These are phyloP conservation scores for Ericerus pela DNA, from an alignment of 1,140 invertebrate species.

Conservation along the genomic window DNA sequence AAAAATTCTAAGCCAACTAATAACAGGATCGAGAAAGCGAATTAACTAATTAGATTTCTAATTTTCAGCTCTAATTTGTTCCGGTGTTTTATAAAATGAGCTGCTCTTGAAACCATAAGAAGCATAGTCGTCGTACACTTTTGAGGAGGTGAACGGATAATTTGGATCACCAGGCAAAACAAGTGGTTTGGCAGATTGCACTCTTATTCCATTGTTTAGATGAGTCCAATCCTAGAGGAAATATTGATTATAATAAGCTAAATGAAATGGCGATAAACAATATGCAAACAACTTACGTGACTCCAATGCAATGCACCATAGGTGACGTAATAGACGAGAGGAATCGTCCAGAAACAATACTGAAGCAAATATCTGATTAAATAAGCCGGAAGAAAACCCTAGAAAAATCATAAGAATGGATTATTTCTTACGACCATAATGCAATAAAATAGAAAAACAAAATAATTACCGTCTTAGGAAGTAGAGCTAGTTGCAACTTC, in stretches of 20 bases:
- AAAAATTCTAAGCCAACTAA: not conserved
- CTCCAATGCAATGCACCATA: not conserved
- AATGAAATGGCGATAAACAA: not conserved
- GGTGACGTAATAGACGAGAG: no score
- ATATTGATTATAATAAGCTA: not conserved
- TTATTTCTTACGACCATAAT: not conserved
- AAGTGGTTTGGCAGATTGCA: not conserved
- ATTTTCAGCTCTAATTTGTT: not conserved
- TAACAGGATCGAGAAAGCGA: not conserved
- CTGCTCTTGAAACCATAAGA: not conserved
- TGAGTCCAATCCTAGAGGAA: not conserved
- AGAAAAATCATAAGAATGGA: not conserved
- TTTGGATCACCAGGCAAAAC: not conserved
- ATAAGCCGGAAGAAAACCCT: no score
- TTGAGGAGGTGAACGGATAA: not conserved
- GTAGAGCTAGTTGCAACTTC: constrained; percentile 31
- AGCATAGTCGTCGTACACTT: not conserved
- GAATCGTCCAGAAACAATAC: no score
- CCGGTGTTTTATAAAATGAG: not conserved
- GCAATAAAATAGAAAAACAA: not conserved
- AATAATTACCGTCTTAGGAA: not conserved
- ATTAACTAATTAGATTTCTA: not conserved
- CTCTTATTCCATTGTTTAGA: not conserved
- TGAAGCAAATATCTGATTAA: no score
- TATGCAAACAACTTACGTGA: not conserved